phyloP scores from a whole-genome alignment of 2,888 invertebrate species.

The Apantesis nais region DNA sequence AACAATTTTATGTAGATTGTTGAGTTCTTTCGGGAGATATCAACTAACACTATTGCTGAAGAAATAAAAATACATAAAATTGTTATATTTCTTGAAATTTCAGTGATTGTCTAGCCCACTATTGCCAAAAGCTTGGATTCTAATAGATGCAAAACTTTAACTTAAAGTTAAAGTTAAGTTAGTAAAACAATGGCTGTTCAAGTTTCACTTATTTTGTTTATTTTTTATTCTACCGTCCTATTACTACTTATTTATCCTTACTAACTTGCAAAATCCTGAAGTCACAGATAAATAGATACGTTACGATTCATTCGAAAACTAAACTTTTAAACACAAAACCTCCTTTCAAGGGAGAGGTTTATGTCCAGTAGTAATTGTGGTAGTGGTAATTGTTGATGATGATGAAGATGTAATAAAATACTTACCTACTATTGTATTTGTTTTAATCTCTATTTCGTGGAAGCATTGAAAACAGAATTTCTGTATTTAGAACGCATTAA shows the following conservation, averaged over 20 bases:
- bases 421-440: neutral
- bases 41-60: constrained; percentile 35
- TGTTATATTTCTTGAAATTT: constrained; percentile 15
- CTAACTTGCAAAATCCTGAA: neutral
- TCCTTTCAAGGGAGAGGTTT: no score
- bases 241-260: neutral
- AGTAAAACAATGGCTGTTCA: neutral
- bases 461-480: neutral
- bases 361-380: no score
- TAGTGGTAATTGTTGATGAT: no score
- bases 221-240: no score
- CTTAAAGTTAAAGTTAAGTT: no score
- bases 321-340: neutral
- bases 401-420: neutral
- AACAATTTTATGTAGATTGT: constrained; percentile 51
- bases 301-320: no score
- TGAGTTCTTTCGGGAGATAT: constrained; percentile 36
- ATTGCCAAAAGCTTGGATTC: neutral
- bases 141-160: no score
- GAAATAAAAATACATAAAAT: constrained; percentile 25
- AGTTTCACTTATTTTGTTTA: neutral
- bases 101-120: neutral
- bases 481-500: neutral
- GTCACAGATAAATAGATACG: neutral
- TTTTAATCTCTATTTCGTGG: neutral